These are phyloP conservation scores for Ochotona princeps DNA, from an alignment of 2,113 vertebrate species.

Conservation along the genomic window DNA sequence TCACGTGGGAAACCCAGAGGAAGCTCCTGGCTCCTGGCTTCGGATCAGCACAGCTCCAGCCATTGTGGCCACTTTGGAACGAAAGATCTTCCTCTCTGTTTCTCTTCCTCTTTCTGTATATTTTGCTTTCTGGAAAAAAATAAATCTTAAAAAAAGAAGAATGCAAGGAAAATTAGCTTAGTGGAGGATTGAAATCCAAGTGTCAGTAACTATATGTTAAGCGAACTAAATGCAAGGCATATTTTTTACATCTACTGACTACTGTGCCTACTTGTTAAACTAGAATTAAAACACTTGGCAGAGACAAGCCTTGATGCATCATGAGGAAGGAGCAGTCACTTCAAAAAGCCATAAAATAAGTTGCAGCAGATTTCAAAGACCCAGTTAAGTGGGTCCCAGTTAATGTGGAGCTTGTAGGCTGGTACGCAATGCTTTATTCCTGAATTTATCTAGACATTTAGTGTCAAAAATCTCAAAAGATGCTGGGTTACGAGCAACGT, in stretches of 20 bases:
- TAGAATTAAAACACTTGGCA: background rate
- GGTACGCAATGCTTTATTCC: background rate
- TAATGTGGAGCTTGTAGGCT: too few species aligned
- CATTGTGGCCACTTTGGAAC: too few species aligned
- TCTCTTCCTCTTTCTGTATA: too few species aligned
- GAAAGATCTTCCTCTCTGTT: too few species aligned
- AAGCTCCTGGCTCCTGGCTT: too few species aligned
- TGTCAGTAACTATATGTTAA: background rate
- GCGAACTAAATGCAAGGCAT: background rate
- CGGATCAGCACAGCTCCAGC: too few species aligned
- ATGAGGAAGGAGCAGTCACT: background rate
- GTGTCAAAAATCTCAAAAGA: background rate
- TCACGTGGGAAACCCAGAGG: too few species aligned
- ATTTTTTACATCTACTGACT: background rate
- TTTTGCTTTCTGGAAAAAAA: too few species aligned
- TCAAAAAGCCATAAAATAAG: background rate
- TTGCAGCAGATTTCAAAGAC: too few species aligned
- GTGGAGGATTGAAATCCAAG: background rate
- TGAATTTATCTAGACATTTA: background rate
- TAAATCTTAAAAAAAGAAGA: background rate
- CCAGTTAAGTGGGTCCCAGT: too few species aligned
- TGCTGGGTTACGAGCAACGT: background rate
- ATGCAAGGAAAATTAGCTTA: background rate
- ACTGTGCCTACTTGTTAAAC: background rate
- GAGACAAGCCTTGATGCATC: background rate